Conservation (phyloP, 2,888 invertebrate species). For the Chalcis sispes region DNA sequence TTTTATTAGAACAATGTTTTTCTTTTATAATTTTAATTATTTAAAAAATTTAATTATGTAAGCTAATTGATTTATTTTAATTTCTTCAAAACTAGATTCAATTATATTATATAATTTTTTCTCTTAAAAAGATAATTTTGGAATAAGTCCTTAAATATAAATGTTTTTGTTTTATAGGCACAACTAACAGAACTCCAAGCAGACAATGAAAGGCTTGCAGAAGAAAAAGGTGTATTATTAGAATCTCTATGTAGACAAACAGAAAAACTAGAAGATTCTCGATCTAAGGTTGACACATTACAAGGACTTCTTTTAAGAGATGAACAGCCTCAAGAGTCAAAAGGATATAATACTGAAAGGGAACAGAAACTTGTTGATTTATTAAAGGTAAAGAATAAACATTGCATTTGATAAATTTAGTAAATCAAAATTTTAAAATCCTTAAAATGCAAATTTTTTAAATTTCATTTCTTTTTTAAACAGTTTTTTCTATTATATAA, state of each 20-base stretch:
- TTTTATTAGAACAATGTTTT: too few species aligned
- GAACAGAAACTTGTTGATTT: slow-evolving; percentile 90
- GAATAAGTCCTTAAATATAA: too few species aligned
- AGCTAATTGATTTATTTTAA: too few species aligned
- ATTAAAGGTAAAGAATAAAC: slow-evolving; percentile 80
- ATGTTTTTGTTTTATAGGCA: slow-evolving; percentile 76
- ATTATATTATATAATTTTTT: too few species aligned
- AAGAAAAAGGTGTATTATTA: slow-evolving; percentile 92
- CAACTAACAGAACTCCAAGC: slow-evolving; percentile 91
- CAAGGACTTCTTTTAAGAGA: slow-evolving; percentile 87
- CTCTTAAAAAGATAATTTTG: too few species aligned
- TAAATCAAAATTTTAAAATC: background rate
- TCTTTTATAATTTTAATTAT: too few species aligned
- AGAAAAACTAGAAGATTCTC: slow-evolving; percentile 91
- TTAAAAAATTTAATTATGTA: too few species aligned
- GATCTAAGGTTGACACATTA: slow-evolving; percentile 89
- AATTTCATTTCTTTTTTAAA: too few species aligned
- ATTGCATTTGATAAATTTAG: background rate
- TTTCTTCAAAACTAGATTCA: too few species aligned
- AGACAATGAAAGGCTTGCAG: slow-evolving; percentile 90
- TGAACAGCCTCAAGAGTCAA: slow-evolving; percentile 79
- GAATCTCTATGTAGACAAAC: slow-evolving; percentile 95
- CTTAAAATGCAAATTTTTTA: too few species aligned
- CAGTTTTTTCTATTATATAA: too few species aligned
- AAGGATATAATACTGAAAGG: slow-evolving; percentile 82